Base-by-base conservation (phyloP, 2,888 invertebrate species). In the Drosophila sordidula region DNA sequence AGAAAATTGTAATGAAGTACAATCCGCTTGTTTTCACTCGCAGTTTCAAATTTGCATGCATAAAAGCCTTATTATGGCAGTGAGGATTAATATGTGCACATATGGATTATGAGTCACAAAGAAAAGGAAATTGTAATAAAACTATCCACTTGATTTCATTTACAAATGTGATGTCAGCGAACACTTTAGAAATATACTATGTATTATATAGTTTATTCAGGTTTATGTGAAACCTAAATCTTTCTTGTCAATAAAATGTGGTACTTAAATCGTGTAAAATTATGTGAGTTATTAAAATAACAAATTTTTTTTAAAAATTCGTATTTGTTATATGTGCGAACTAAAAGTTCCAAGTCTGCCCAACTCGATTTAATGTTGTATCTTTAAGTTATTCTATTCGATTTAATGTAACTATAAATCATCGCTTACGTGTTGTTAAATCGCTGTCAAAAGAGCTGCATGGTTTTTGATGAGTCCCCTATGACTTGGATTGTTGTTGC, bases 401-500 rank as follows among this genome's bases (percentile, higher is more conserved):
- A 34, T 34, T 34, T 3, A 4, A 4, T 12, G 32, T 6, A 12
- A 34, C 12, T 34, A 12, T 34, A 46, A 46, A 14, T 34, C 5
- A 39, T 50, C 50, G 34, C 42, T 14, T 29, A n/a, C 22, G 34
- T 36, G 14, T 22, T 65, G 41, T 29, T 39, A 14, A 68, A 49
- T 42, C 38, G 12, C 36, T 36, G 54, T 59, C 34, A n/a, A 54
- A 59, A 16, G 26, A 36, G 45, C 18, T 16, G 16, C 26, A 34
- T 14, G 49, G 12, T 56, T 39, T 44, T 3, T 50, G 29, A 66
- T 58, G 26, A 8, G 26, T 36, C 12, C 32, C 36, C 38, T 6
- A 44, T 5, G n/a, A 6, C 4, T 16, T n/a, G 36, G n/a, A 26
- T 36, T 36, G 14, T 12, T 64, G 32, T 47, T 41, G 34, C 25